Percentiles rank a stretch among this genome's conserved stretches.
phyloP scores from a whole-genome alignment of 2,888 invertebrate genomes.

The Axea sp. region DNA sequence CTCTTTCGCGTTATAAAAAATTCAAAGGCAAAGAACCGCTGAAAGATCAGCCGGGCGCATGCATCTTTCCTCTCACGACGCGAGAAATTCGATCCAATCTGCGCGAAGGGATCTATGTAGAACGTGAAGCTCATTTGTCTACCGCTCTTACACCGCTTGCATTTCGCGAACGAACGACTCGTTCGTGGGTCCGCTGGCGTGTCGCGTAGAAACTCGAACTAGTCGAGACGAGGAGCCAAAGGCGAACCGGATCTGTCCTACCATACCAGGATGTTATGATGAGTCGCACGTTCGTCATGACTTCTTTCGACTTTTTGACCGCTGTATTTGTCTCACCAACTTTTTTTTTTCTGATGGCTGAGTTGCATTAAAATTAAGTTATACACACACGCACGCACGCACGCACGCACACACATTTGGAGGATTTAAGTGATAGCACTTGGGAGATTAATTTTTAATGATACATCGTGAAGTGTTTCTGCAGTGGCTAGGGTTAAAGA shows the following conservation, averaged over 20 bases:
- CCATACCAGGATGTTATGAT: conserved; percentile 54
- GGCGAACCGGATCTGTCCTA: conserved; percentile 74
- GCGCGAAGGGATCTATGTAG: conserved; percentile 77
- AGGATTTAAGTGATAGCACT: no score
- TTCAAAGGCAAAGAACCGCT: conserved; percentile 41
- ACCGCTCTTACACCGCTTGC: conserved; percentile 71
- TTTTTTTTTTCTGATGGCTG: conserved; percentile 1
- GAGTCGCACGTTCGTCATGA: conserved; percentile 55
- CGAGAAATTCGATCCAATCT: conserved; percentile 79
- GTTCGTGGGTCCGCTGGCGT: conserved; percentile 60
- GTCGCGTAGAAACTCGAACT: conserved; percentile 70
- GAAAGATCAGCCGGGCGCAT: conserved; percentile 45
- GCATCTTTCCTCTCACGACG: conserved; percentile 74
- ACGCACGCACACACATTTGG: no score
- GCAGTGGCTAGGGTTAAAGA: no score
- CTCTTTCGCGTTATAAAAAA: conserved; percentile 60
- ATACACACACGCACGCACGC: no score
- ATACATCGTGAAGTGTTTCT: no score
- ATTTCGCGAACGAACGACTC: conserved; percentile 65
- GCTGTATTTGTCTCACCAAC: conserved; percentile 32
- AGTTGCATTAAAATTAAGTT: conserved; percentile 23
- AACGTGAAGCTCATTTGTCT: conserved; percentile 78
- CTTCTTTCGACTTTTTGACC: conserved; percentile 44
- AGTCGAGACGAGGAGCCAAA: conserved; percentile 68
- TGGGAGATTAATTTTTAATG: no score